Evolutionary conservation across 2,113 vertebrate genomes (phyloP), one percentile per base, ranked within the genome.

Genomic region (Cheilinus undulatus): DNA sequence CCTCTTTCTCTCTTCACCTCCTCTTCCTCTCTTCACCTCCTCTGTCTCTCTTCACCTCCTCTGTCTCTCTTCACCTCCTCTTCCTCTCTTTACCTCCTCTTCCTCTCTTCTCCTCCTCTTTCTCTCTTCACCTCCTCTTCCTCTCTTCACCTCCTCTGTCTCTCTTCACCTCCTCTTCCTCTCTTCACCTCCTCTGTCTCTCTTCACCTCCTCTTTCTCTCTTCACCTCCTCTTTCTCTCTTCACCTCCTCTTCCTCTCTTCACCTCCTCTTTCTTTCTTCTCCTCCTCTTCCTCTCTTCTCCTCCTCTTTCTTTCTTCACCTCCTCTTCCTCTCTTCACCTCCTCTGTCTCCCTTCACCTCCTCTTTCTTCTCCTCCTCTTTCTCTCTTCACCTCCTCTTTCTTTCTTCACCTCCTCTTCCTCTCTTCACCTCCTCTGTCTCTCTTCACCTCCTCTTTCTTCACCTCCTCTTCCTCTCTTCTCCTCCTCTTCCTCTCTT

Each of bases 1-100:
- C 32, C 91, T 89, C 88, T 59, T 53, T 19, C 58, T 40, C 48
- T 86, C 90, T 92, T 91, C 88, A 23, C 53, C 88, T 49, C 26
- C 53, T 24, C 34, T n/a, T 32, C 11, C 52, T 56, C 7, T 13
- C 23, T 10, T 48, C 20, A 1, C 20, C 20, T 22, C 3, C 12
- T 42, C 4, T 17, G 2, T 43, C 19, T n/a, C 13, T 9, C 19
- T 7, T 45, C 19, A 5, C 3, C 4, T 15, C 15, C 13, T 8
- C 13, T 14, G 17, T 4, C 17, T 42, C 17, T 48, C 8, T 8
- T 9, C 5, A 19, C 17, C 32, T 36, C 32, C 40, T 19, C 15
- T 13, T 42, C 17, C 7, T 7, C 38, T 40, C 7, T 3, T 4
- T 5, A 4, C 15, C 15, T 40, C 38, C 14, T 5, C 15, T 27